Base-by-base conservation (phyloP, 2,888 invertebrate genomes). In the Elmis aenea region DNA sequence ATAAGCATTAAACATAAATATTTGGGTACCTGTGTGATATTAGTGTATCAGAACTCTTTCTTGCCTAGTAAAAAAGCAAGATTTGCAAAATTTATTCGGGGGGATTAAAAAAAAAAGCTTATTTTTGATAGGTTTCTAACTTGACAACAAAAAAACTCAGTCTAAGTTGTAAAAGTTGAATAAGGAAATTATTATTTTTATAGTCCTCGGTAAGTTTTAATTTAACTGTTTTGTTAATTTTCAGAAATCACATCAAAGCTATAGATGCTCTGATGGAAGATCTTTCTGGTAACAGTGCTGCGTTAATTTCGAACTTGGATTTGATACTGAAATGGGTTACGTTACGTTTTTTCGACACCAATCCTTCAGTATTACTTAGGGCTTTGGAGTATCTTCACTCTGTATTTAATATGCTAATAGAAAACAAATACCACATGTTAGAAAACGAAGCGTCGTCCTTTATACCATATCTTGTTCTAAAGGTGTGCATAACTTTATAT, bases 321-420 rank as follows among this genome's bases (percentile, higher is more conserved):
- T 72, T 99, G 43, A 85, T 99, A 34, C 76, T 99, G 26, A 95
- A 95, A 65, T 99, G 97, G 97, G 67, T 95, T 52, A 95, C 96
- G 0, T 70, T 99, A 26, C 75, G 97, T 41, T 99, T 99, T 72
- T 97, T 95, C 60, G 97, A 99, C 70, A 99, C 97, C 13, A 99
- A 99, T 72, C 96, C 97, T 5, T 93, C 94, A 9, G 96, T 97
- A 20, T 76, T 97, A 41, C 76, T 96, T 53, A 94, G 92, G 71
- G 92, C 89, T n/a, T 71, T 97, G 52, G 96, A 96, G 62, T 96
- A 93, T 67, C 71, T 96, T 6, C 81, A 84, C 44, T 68, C 77
- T 10, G 85, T 94, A 38, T 94, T 97, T 67, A 79, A 79, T 45
- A 75, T 83, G 61, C 73, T 95, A 15, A 83, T 84, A 26, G 81